A percentile compares a stretch with the other conserved stretches of the same genome.
phyloP scores from a whole-genome alignment of 2,113 vertebrate species.

The Python bivittatus region DNA sequence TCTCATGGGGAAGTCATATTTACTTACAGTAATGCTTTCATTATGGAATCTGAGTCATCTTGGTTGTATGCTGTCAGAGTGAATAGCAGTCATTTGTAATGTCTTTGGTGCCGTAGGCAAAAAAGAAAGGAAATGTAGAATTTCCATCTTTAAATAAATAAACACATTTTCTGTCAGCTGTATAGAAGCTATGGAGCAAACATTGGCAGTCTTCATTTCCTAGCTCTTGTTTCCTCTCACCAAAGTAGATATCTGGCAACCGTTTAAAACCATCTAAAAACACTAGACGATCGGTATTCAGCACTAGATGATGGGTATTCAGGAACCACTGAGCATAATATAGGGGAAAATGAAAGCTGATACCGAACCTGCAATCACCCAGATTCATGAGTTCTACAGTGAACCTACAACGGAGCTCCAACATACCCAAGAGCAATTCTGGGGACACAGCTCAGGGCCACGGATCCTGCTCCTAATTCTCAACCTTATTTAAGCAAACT shows the following conservation, averaged over 20 bases:
- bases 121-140: not conserved
- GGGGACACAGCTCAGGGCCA: not conserved
- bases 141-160: not conserved
- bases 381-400: not conserved
- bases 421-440: not conserved
- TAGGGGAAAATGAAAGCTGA: not conserved
- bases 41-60: not conserved
- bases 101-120: not conserved
- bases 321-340: not conserved
- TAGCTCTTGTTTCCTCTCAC: not conserved
- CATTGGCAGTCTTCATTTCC: not conserved
- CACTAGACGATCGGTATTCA: not conserved
- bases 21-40: not conserved
- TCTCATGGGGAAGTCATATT: not conserved
- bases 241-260: not conserved
- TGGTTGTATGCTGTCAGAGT: not conserved
- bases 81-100: not conserved
- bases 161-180: not conserved
- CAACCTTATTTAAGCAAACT: not conserved
- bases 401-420: not conserved
- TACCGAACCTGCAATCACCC: no score
- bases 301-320: not conserved
- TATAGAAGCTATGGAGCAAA: not conserved
- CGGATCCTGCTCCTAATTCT: not conserved
- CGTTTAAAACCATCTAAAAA: not conserved